phyloP scores from a whole-genome alignment of 2,113 vertebrate genomes.

The Psittacula cyanocephala region DNA sequence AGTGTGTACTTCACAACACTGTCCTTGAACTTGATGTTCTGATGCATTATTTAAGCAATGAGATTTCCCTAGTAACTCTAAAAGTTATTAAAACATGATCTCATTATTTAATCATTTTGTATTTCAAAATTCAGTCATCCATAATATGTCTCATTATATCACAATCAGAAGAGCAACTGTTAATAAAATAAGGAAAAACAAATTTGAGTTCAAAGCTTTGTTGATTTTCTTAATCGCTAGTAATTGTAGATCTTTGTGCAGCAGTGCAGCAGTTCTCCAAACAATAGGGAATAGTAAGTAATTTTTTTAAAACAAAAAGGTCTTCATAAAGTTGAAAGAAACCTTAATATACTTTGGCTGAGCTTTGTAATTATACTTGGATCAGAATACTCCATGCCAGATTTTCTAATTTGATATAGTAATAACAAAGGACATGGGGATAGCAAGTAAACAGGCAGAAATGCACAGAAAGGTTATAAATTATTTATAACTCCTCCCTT shows the following conservation, averaged over 20 bases:
- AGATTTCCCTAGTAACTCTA: background rate
- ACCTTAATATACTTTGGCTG: background rate
- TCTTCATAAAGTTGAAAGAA: background rate
- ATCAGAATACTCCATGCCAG: background rate
- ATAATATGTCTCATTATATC: background rate
- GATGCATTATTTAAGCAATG: constrained; percentile 22
- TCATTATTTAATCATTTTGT: constrained; percentile 17
- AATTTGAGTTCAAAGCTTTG: background rate
- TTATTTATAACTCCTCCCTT: background rate
- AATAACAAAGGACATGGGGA: background rate
- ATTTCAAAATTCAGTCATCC: constrained; percentile 7
- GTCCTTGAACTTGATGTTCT: background rate
- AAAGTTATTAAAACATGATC: background rate
- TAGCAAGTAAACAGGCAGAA: background rate
- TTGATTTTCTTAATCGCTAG: background rate
- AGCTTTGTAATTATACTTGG: background rate
- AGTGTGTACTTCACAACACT: background rate
- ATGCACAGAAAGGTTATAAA: background rate
- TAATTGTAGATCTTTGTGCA: background rate
- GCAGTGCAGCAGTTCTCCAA: background rate
- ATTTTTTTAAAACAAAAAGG: background rate
- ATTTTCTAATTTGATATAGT: background rate
- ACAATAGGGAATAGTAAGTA: background rate
- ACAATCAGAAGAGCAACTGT: background rate
- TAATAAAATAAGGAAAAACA: background rate